Evolutionary conservation across 2,797 vertebrate genomes (phyloP), one percentile per base, ranked within the genome.

Genomic region (Cheirogaleus major): DNA sequence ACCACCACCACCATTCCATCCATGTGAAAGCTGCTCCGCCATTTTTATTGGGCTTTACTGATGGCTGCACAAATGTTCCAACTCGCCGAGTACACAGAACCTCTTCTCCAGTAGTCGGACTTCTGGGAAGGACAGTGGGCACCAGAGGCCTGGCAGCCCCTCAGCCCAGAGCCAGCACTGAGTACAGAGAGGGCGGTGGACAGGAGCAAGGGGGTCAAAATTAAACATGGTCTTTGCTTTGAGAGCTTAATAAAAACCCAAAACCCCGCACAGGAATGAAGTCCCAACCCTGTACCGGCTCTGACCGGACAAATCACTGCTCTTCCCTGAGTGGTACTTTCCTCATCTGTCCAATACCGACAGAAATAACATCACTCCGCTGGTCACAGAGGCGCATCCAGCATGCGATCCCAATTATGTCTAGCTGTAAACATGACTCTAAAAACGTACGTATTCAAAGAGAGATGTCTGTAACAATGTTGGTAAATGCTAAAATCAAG

Each of bases 61-160:
- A 61, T 1, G 38, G 38, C 65, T 52, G n/a, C 13, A 22, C 12
- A 55, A 63, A 23, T 13, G 32, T 25, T 12, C 30, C 50, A 32
- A 5, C 7, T 48, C 1, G 1, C 22, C 35, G 73, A n/a, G 27
- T 9, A 32, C n/a, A 1, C 2, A 1, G 23, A 15, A 14, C 35
- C 55, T 41, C 80, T 76, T 82, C 27, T n/a, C 61, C 1, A 52
- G 69, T 1, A 55, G 50, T 17, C 18, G 43, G 17, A 32, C 27
- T 27, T 45, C 38, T 72, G 82, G 80, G 57, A 90, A 61, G 67
- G 52, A 32, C 6, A 4, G 14, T 1, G 2, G 7, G 35, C 41
- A 23, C 7, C 8, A 2, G 59, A 23, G 52, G 23, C 2, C 0
- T 0, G 12, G 41, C 27, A n/a, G 59, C 4, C 45, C 11, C 69